Base-by-base conservation (phyloP, 2,113 vertebrate species). In the Ariopsis seemanni region DNA sequence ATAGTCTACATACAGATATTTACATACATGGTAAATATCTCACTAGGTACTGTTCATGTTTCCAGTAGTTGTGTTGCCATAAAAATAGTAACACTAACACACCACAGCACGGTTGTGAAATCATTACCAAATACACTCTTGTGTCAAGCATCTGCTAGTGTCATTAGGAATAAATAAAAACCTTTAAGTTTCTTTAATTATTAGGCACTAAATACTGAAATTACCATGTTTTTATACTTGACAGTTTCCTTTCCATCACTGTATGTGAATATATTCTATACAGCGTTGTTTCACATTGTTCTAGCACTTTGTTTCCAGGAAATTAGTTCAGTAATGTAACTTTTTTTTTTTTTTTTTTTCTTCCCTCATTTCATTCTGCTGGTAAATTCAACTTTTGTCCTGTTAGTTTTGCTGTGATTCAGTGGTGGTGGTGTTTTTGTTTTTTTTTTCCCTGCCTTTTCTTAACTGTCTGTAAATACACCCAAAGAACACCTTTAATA, bases 401-500 rank as follows among this genome's bases (percentile, higher is more conserved):
- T 77, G n/a, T 79, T 27, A 17, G 12, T 27, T 79, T 55, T 27
- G 50, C 14, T 62, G 57, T 82, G 15, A 12, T 60, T 42, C 27
- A 80, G 25, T 78, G 42, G 75, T 27, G 52, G 50, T 15, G 25
- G 34, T 15, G 0, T 7, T 11, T n/a, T n/a, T 6, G n/a, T 27
- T 27, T 1, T 1, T 42, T 42, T 42, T 42, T 42, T 0, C 42
- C 42, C 11, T 53, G 4, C 14, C n/a, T 27, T 22, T 82, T 48
- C 58, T 82, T 62, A 60, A 34, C 52, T 18, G 57, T 79, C 50
- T 58, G 78, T 62, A 62, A 82, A 82, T 82, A 60, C 30, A 62
- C 57, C 79, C 30, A 62, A 34, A 48, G 79, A 62, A 82, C 55
- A 82, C 20, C 79, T 48, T 62, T 82, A 62, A 82, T 82, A 82